Evolutionary conservation across 2,888 invertebrate species (phyloP).

Genomic region (Nephrotoma guestfalica): DNA sequence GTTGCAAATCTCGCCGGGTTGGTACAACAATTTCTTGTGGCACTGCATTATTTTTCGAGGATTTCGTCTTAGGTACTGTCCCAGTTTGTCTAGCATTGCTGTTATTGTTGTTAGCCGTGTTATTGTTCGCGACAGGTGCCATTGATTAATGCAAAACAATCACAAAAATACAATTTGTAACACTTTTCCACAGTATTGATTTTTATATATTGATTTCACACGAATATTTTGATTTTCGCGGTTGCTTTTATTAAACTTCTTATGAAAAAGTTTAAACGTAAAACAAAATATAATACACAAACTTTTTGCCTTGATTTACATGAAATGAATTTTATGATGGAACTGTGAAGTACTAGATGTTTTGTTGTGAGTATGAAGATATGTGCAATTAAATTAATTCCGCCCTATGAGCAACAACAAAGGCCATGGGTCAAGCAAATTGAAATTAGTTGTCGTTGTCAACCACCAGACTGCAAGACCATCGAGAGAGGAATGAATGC

Average conservation of each 20-base stretch:
- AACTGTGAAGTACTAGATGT: neutral
- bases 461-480: no score
- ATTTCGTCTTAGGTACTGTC: constrained; percentile 51
- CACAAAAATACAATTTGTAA: neutral
- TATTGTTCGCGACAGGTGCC: constrained; percentile 1
- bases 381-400: neutral
- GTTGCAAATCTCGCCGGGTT: constrained; percentile 40
- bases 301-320: neutral
- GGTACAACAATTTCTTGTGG: constrained; percentile 46
- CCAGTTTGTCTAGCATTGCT: constrained; percentile 36
- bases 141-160: neutral
- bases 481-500: no score
- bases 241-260: neutral
- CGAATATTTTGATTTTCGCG: neutral
- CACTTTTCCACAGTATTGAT: neutral
- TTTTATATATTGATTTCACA: neutral
- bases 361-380: neutral
- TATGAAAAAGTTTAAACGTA: neutral
- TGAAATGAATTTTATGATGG: neutral
- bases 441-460: no score
- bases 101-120: neutral
- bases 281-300: neutral
- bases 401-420: neutral
- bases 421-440: no score
- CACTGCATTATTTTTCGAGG: constrained; percentile 42